Conservation (phyloP, 2,113 vertebrate genomes). For the Aix galericulata region DNA sequence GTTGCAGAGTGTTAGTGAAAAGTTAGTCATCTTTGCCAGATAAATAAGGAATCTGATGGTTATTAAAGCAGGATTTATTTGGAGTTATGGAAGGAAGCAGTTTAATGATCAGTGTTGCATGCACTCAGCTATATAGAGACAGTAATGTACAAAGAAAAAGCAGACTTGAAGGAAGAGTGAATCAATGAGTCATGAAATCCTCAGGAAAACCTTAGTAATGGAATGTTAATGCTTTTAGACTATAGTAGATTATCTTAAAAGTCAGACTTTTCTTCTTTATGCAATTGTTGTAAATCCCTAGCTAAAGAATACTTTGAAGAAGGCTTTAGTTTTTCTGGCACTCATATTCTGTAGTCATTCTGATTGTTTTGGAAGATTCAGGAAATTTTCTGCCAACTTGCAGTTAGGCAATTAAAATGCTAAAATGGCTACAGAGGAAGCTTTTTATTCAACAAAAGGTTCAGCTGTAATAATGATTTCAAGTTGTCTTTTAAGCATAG, state of each 20-base stretch:
- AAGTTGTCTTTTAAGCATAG: conserved; percentile 62
- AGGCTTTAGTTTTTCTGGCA: conserved; percentile 75
- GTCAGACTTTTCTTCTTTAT: conserved; percentile 81
- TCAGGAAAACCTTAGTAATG: conserved; percentile 83
- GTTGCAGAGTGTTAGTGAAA: not conserved
- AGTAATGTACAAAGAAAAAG: conserved; percentile 68
- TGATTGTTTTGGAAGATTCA: conserved; percentile 75
- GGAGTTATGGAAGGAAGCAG: conserved; percentile 70
- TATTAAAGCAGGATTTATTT: conserved; percentile 49
- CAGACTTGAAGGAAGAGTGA: conserved; percentile 76
- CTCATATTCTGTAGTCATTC: conserved; percentile 65
- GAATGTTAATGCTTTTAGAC: conserved; percentile 88
- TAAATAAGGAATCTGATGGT: conserved; percentile 59
- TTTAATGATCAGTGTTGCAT: conserved; percentile 67
- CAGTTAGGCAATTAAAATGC: conserved; percentile 73
- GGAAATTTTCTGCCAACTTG: conserved; percentile 71
- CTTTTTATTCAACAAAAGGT: conserved; percentile 45
- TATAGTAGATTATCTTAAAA: conserved; percentile 91
- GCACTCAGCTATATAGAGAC: conserved; percentile 52
- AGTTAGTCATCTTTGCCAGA: conserved; percentile 27
- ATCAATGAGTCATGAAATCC: conserved; percentile 83
- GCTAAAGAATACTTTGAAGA: conserved; percentile 81
- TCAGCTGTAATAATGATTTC: conserved; percentile 67
- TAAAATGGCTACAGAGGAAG: conserved; percentile 66
- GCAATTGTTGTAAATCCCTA: conserved; percentile 80